A percentile compares a stretch with the other conserved stretches of the same genome.
Evolutionary conservation across 2,888 invertebrate genomes (phyloP).

Genomic region (Apamea epomidion): DNA sequence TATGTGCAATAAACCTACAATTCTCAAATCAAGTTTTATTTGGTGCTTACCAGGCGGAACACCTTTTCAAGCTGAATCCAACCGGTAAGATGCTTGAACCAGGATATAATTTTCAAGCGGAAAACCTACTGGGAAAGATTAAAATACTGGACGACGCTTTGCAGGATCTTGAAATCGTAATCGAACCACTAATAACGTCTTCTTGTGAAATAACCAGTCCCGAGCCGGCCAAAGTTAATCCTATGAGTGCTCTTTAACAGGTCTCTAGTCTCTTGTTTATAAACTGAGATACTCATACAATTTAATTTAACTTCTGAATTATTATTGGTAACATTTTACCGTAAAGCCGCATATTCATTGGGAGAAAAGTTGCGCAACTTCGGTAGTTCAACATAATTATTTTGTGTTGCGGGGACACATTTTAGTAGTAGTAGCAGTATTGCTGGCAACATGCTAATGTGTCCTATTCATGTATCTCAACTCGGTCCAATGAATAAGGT

Average conservation of each 20-base stretch:
- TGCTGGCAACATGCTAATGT: neutral
- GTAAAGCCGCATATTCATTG: slow-evolving; percentile 8
- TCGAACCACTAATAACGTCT: slow-evolving; percentile 80
- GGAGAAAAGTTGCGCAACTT: neutral
- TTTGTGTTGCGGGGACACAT: neutral
- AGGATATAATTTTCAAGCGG: slow-evolving; percentile 91
- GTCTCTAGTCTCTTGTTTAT: neutral
- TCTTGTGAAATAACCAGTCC: slow-evolving; percentile 72
- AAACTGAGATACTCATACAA: neutral
- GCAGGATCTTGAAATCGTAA: slow-evolving; percentile 82
- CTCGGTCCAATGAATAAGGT: neutral
- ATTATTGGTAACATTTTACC: slow-evolving; percentile 10
- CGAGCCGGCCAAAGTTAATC: slow-evolving; percentile 64
- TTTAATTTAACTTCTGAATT: slow-evolving; percentile 2
- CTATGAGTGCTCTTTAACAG: slow-evolving; percentile 77
- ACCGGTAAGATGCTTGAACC: slow-evolving; percentile 93
- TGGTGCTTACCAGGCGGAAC: slow-evolving; percentile 89
- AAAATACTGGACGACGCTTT: slow-evolving; percentile 85
- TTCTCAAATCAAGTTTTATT: slow-evolving; percentile 56
- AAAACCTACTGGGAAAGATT: slow-evolving; percentile 86
- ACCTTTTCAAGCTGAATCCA: slow-evolving; percentile 92
- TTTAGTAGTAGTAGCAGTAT: too few relatives aligned
- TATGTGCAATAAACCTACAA: neutral
- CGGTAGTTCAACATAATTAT: neutral
- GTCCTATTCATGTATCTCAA: neutral